Evolutionary conservation across 2,797 vertebrate species (phyloP), one percentile per base, ranked within the genome.

Genomic region (Scolopax rusticola): DNA sequence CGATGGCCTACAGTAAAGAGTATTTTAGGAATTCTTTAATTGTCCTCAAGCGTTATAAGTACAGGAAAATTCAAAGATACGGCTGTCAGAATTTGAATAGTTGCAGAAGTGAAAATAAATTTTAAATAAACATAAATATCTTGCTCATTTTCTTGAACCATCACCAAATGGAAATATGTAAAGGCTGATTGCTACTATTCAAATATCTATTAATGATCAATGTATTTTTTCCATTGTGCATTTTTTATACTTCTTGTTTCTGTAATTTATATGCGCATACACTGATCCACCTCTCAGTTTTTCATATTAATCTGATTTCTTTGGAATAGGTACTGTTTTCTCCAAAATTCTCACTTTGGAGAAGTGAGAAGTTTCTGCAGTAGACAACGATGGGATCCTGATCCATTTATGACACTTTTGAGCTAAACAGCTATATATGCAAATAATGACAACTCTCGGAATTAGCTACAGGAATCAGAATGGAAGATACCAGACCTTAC

Each of bases 161-260:
- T 33, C 32, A 88, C 6, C 14, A 64, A 38, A 64, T 8, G 8
- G 6, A 80, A 84, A 77, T 51, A 25, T 48, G 9, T 27, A 45
- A 71, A 78, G 8, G 14, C 2, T 68, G 53, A 36, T 36, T 77
- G 6, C 9, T 80, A 30, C 21, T 67, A 12, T 45, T 90, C 11
- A 60, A 60, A 30, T 60, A 64, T 5, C 19, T 48, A 8, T 67
- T 16, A 84, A 19, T 27, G 19, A 68, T 7, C 0, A 0, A 15
- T 27, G 2, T 24, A 6, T 61, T 77, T 60, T 8, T 30, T 90
- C 23, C 0, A 0, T 38, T 65, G 10, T 21, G 5, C 5, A 20
- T 17, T 36, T 73, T 25, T 8, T 20, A 12, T 24, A 32, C 6
- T 79, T 28, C 33, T 64, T n/a, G 2, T 65, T 86, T 87, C 41